A percentile compares a stretch with the other conserved stretches of the same genome.
Evolutionary conservation across 2,888 invertebrate genomes (phyloP).

Genomic region (Pristionchus maxplancki): DNA sequence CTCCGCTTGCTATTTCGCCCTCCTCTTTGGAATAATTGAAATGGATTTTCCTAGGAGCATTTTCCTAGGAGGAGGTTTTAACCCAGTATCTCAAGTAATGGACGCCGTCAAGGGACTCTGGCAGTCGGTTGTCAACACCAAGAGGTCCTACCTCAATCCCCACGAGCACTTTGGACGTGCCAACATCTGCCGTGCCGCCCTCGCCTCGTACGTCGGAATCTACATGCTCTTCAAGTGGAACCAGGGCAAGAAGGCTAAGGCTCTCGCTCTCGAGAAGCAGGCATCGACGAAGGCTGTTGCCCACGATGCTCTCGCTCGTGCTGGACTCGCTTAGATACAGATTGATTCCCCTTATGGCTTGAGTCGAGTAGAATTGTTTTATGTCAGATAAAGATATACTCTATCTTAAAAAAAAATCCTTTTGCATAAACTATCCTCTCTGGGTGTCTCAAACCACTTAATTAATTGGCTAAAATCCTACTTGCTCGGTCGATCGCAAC

Average conservation of each 20-base stretch:
- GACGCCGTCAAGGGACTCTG: constrained; percentile 72
- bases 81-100: too few relatives aligned
- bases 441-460: too few relatives aligned
- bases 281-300: constrained; percentile 61
- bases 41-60: too few relatives aligned
- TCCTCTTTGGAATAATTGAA: too few relatives aligned
- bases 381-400: constrained; percentile 39
- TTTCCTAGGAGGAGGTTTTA: too few relatives aligned
- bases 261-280: constrained; percentile 59
- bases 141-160: constrained; percentile 71
- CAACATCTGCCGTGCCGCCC: constrained; percentile 74
- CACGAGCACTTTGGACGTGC: constrained; percentile 75
- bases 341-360: constrained; percentile 34
- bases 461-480: not conserved
- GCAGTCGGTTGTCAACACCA: constrained; percentile 70
- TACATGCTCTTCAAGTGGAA: constrained; percentile 73
- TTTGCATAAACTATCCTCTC: too few relatives aligned
- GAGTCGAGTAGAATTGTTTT: constrained; percentile 45
- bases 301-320: constrained; percentile 64
- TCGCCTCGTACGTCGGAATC: constrained; percentile 72
- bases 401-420: too few relatives aligned
- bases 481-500: too few relatives aligned
- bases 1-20: too few relatives aligned
- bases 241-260: constrained; percentile 65
- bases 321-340: constrained; percentile 57